phyloP scores from a whole-genome alignment of 2,888 invertebrate genomes.

The Thymelicus acteon region DNA sequence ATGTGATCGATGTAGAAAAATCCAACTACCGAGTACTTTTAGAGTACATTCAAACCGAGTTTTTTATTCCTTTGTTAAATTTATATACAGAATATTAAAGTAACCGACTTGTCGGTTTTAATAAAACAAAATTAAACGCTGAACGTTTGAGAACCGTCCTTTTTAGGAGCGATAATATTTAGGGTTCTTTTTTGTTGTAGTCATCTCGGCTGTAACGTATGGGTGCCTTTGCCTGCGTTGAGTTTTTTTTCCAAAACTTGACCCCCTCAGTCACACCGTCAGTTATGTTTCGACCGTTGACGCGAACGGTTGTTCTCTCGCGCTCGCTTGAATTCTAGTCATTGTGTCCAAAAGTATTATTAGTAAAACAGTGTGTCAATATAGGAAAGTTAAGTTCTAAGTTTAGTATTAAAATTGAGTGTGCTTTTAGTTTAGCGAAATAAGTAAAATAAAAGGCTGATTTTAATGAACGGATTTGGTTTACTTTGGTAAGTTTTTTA shows the following conservation, averaged over 20 bases:
- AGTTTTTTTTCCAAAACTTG: slow-evolving; percentile 77
- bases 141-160: slow-evolving; percentile 67
- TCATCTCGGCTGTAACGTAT: slow-evolving; percentile 82
- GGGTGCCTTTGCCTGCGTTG: slow-evolving; percentile 76
- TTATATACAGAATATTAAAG: neutral
- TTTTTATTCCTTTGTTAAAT: slow-evolving; percentile 31
- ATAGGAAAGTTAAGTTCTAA: slow-evolving; percentile 43
- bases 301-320: slow-evolving; percentile 73
- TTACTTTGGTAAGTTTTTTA: slow-evolving; percentile 76
- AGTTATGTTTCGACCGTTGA: slow-evolving; percentile 79
- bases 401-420: slow-evolving; percentile 55
- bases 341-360: slow-evolving; percentile 75
- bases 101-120: slow-evolving; percentile 20
- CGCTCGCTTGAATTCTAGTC: slow-evolving; percentile 78
- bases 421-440: slow-evolving; percentile 48
- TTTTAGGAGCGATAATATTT: slow-evolving; percentile 71
- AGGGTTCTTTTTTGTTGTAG: slow-evolving; percentile 83
- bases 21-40: slow-evolving; percentile 1
- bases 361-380: slow-evolving; percentile 43
- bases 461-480: slow-evolving; percentile 82
- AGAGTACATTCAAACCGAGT: neutral
- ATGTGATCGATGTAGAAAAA: slow-evolving; percentile 55
- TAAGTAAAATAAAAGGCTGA: slow-evolving; percentile 47
- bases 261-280: slow-evolving; percentile 76
- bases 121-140: slow-evolving; percentile 30